Percentiles rank a stretch among this genome's conserved stretches.
These are phyloP conservation scores for Solea senegalensis DNA, from an alignment of 2,113 vertebrate genomes.

Conservation along the genomic window DNA sequence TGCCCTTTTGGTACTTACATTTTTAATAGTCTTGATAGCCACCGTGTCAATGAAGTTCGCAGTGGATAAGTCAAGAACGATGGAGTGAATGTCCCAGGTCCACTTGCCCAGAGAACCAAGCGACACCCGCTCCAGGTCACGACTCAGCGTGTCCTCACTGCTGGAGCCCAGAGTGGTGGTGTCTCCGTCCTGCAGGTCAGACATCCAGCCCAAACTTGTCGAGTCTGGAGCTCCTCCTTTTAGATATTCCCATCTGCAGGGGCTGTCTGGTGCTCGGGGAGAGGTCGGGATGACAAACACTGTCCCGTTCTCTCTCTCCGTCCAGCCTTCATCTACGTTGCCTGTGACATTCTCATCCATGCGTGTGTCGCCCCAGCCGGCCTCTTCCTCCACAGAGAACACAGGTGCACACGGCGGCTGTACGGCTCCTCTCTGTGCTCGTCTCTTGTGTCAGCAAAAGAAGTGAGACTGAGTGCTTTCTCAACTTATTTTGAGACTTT, in stretches of 20 bases:
- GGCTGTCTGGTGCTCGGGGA: conserved; percentile 48
- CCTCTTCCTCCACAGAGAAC: conserved; percentile 74
- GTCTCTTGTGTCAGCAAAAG: conserved; percentile 52
- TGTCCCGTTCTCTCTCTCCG: conserved; percentile 72
- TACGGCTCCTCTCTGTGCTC: conserved; percentile 45
- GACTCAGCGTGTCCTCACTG: conserved; percentile 86
- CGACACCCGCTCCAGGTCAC: conserved; percentile 79
- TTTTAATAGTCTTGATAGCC: conserved; percentile 90
- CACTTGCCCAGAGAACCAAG: conserved; percentile 81
- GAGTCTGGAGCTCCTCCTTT: conserved; percentile 73
- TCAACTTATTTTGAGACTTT: not conserved
- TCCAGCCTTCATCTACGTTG: conserved; percentile 52
- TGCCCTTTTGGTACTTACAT: conserved; percentile 79
- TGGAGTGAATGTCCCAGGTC: conserved; percentile 83
- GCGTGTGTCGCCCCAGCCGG: conserved; percentile 46
- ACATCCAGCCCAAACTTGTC: conserved; percentile 72
- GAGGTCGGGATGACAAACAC: conserved; percentile 79
- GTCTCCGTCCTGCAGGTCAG: conserved; percentile 78
- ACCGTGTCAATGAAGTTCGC: conserved; percentile 92
- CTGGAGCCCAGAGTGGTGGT: conserved; percentile 87
- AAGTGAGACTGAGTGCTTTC: not conserved
- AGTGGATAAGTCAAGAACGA: conserved; percentile 89
- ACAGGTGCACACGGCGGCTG: conserved; percentile 27
- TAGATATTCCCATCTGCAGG: conserved; percentile 78
- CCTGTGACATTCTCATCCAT: conserved; percentile 19